These are phyloP conservation scores for Microchirus variegatus DNA, from an alignment of 2,797 vertebrate species.

Conservation along the genomic window DNA sequence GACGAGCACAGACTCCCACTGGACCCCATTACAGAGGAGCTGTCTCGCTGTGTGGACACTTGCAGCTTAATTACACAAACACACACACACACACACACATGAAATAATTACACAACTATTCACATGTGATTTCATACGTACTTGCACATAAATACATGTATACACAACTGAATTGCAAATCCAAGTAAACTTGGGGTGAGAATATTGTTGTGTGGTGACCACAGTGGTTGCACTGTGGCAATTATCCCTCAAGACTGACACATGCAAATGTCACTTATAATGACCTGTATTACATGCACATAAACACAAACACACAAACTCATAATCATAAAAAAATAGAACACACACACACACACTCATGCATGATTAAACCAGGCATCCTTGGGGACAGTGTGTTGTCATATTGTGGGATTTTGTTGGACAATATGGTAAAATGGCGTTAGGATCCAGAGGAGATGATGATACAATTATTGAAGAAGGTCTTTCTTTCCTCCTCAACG, in stretches of 20 bases:
- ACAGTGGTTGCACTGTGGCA: conserved; percentile 65
- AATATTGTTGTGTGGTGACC: conserved; percentile 69
- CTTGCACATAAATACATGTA: conserved; percentile 58
- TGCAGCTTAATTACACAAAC: conserved; percentile 66
- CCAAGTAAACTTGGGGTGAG: conserved; percentile 68
- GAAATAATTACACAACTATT: conserved; percentile 53
- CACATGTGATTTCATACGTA: conserved; percentile 45
- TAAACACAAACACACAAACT: conserved; percentile 51
- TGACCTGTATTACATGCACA: conserved; percentile 61
- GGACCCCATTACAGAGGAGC: conserved; percentile 80
- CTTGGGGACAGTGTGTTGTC: conserved; percentile 77
- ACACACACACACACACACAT: conserved; percentile 38
- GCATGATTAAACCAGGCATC: conserved; percentile 78
- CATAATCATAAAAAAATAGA: conserved; percentile 54
- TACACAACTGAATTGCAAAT: conserved; percentile 49
- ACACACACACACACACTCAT: conserved; percentile 44
- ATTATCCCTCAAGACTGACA: conserved; percentile 77
- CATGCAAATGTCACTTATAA: conserved; percentile 80
- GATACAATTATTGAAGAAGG: conserved; percentile 79
- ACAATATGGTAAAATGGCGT: conserved; percentile 83
- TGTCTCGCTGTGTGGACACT: conserved; percentile 54
- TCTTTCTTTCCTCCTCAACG: conserved; percentile 51
- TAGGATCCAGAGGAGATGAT: conserved; percentile 82
- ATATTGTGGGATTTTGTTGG: conserved; percentile 83
- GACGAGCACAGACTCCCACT: conserved; percentile 68